Evolutionary conservation across 2,113 vertebrate species (phyloP).

Genomic region (Tetrao urogallus): DNA sequence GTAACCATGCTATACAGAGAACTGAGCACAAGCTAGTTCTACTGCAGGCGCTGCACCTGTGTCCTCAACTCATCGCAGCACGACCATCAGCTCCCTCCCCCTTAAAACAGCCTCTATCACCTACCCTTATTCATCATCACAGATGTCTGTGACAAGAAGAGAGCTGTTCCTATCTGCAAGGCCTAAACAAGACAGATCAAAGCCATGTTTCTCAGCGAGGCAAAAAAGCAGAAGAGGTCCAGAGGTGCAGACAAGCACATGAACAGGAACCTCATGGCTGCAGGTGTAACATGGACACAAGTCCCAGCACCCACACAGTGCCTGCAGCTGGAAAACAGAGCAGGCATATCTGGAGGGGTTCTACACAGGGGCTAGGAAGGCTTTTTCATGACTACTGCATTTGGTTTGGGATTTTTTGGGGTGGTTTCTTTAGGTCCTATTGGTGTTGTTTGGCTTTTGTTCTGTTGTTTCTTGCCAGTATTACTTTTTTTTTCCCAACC

Average conservation of each 20-base stretch:
- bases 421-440: not conserved
- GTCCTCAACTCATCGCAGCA: not conserved
- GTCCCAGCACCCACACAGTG: not conserved
- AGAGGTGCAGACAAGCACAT: accelerated
- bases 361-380: not conserved
- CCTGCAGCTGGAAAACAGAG: not conserved
- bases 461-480: not conserved
- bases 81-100: not conserved
- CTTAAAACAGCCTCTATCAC: not conserved
- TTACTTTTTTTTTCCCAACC: not conserved
- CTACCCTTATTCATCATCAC: not conserved
- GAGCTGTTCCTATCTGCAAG: accelerated
- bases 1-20: not conserved
- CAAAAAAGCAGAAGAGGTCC: not conserved
- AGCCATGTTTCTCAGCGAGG: not conserved
- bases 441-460: not conserved
- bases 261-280: not conserved
- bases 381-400: not conserved
- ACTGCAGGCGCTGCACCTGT: not conserved
- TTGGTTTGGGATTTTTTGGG: not conserved
- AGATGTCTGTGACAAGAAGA: not conserved
- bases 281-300: accelerated
- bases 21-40: not conserved
- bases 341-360: not conserved
- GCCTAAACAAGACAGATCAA: not conserved